Evolutionary conservation across 2,888 invertebrate species (phyloP), one percentile per base, ranked within the genome.

Genomic region (Troides aeacus): DNA sequence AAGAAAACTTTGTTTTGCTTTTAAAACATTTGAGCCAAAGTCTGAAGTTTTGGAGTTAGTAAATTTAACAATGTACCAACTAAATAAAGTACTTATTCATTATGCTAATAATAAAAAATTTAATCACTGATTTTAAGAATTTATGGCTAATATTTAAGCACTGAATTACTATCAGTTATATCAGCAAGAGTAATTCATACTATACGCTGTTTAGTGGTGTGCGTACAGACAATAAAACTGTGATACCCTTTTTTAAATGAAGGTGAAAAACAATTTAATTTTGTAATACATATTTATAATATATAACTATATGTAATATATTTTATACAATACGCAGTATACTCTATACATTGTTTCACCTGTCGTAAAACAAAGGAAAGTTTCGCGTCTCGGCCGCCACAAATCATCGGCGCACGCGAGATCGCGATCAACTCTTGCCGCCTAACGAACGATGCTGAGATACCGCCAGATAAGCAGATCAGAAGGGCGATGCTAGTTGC

Each of bases 391-490:
- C 62, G 61, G 62, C 63, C 63, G 39, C 69, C 74, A 75, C 76
- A 74, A 75, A 74, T 74, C 76, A 75, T 74, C 73, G 58, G 56
- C 68, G 68, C 73, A 63, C 65, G 64, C 65, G 68, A 74, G 75
- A 76, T 76, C 65, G 71, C 67, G 74, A 76, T 75, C 75, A 72
- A 76, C 72, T 74, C 74, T 76, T 76, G 73, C 74, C 74, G 70
- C 71, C 73, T 72, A 72, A 74, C 74, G 72, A 71, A 65, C 72
- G 74, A 76, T 74, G 74, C 72, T 57, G 73, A 72, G 75, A 75
- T 75, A 73, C 66, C 62, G 68, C 58, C 30, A 66, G 70, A 70
- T 70, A 70, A 70, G 59, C 70, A 66, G 70, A 70, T 70, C 66
- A 66, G 66, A 70, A 63, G 70, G 66, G 63, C 59, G 70, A 66